phyloP scores from a whole-genome alignment of 1,140 invertebrate genomes.

The Akabosia matsudoensis region DNA sequence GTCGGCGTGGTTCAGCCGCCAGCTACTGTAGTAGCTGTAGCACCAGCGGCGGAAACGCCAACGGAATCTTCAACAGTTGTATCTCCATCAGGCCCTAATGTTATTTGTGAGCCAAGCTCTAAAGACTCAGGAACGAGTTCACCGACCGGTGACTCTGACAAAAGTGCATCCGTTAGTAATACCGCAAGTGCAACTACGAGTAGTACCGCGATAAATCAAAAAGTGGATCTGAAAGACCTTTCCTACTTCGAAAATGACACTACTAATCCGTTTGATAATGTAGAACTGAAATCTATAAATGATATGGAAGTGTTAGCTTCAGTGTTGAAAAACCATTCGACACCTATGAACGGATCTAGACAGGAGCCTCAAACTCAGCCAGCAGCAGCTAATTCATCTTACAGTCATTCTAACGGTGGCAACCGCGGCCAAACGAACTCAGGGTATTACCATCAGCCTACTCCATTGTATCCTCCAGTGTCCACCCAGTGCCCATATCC shows the following conservation, averaged over 20 bases:
- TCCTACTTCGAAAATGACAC: constrained; percentile 42
- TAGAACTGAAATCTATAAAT: constrained; percentile 39
- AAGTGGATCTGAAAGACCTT: constrained; percentile 20
- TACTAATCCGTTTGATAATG: constrained; percentile 42
- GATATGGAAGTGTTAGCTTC: constrained; percentile 41
- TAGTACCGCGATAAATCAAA: neutral
- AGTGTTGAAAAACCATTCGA: constrained; percentile 26
- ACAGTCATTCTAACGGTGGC: neutral
- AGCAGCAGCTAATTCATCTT: neutral
- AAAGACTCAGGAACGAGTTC: neutral
- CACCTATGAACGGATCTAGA: neutral
- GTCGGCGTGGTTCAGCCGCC: too few relatives aligned
- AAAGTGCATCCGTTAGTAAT: neutral
- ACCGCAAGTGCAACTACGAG: neutral
- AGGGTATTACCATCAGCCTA: neutral
- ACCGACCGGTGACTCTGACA: neutral
- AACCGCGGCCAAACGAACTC: neutral
- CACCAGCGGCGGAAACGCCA: neutral
- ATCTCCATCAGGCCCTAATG: neutral
- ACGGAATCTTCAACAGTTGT: neutral
- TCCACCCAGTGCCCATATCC: neutral
- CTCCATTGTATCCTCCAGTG: neutral
- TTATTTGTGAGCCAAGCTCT: neutral
- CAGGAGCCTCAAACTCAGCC: neutral
- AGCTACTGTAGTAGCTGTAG: too few relatives aligned